Evolutionary conservation across 2,797 vertebrate species (phyloP).

Genomic region (Macropodus opercularis): DNA sequence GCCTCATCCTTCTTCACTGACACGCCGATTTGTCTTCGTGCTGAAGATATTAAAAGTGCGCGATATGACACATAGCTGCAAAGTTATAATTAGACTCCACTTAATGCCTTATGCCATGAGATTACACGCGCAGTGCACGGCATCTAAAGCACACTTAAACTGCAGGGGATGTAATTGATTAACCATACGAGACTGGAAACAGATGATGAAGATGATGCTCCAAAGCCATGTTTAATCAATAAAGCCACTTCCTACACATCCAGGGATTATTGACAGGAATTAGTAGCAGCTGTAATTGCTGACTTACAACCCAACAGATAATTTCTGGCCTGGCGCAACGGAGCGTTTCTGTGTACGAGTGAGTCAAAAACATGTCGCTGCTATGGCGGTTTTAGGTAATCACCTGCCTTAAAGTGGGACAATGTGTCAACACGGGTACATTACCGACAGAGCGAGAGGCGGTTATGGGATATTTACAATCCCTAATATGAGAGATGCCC

Average conservation of each 20-base stretch:
- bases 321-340: slow-evolving; percentile 33
- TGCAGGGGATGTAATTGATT: slow-evolving; percentile 74
- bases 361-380: slow-evolving; percentile 29
- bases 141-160: slow-evolving; percentile 68
- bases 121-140: slow-evolving; percentile 62
- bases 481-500: slow-evolving; percentile 61
- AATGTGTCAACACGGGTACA: slow-evolving; percentile 42
- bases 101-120: slow-evolving; percentile 75
- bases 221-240: slow-evolving; percentile 77
- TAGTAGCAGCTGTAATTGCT: slow-evolving; percentile 61
- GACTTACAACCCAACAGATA: slow-evolving; percentile 42
- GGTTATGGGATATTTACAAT: slow-evolving; percentile 60
- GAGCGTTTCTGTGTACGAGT: slow-evolving; percentile 20
- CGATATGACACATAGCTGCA: slow-evolving; percentile 64
- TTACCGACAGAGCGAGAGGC: slow-evolving; percentile 49
- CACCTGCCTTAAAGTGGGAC: slow-evolving; percentile 50
- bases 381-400: slow-evolving; percentile 34
- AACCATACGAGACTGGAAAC: slow-evolving; percentile 65
- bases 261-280: slow-evolving; percentile 74
- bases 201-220: slow-evolving; percentile 73
- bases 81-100: slow-evolving; percentile 75
- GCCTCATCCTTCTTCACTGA: slow-evolving; percentile 29
- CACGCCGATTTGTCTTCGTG: slow-evolving; percentile 62
- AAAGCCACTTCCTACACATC: slow-evolving; percentile 69
- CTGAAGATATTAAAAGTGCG: slow-evolving; percentile 60